phyloP scores from a whole-genome alignment of 2,888 invertebrate species.

The Napeogenes sylphis region DNA sequence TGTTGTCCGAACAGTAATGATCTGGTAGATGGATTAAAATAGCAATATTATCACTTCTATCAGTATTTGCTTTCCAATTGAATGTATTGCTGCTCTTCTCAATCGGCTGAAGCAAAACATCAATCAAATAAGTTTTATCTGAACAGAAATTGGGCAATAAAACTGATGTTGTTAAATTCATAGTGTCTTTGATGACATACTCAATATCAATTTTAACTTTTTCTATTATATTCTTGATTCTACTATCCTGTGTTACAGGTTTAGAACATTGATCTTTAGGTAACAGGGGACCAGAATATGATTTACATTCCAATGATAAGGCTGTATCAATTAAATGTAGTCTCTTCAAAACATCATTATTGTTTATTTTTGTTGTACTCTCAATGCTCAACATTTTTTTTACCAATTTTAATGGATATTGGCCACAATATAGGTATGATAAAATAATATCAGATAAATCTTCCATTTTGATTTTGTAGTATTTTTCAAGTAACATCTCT shows the following conservation, averaged over 20 bases:
- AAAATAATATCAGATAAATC: constrained; percentile 79
- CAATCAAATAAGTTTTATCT: constrained; percentile 78
- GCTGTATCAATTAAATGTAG: constrained; percentile 81
- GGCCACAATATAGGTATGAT: constrained; percentile 80
- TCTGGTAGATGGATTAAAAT: constrained; percentile 81
- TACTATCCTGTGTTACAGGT: constrained; percentile 72
- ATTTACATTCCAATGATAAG: constrained; percentile 79
- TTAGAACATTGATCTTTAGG: constrained; percentile 73
- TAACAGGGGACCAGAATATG: constrained; percentile 77
- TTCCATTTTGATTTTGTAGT: constrained; percentile 75
- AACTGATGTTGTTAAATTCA: constrained; percentile 70
- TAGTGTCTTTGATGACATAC: constrained; percentile 60
- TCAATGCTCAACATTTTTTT: constrained; percentile 78
- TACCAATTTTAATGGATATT: constrained; percentile 79
- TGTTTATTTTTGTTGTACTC: constrained; percentile 77
- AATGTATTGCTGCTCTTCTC: constrained; percentile 56
- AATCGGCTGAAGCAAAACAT: constrained; percentile 77
- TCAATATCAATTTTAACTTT: constrained; percentile 64
- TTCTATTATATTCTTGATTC: constrained; percentile 71
- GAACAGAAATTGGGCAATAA: constrained; percentile 75
- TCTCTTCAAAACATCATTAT: constrained; percentile 65
- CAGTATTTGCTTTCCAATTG: constrained; percentile 64
- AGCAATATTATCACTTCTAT: constrained; percentile 71
- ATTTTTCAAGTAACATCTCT: constrained; percentile 71
- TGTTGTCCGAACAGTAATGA: constrained; percentile 78